Evolutionary conservation across 2,888 invertebrate species (phyloP).

Genomic region (Platycheirus albimanus): DNA sequence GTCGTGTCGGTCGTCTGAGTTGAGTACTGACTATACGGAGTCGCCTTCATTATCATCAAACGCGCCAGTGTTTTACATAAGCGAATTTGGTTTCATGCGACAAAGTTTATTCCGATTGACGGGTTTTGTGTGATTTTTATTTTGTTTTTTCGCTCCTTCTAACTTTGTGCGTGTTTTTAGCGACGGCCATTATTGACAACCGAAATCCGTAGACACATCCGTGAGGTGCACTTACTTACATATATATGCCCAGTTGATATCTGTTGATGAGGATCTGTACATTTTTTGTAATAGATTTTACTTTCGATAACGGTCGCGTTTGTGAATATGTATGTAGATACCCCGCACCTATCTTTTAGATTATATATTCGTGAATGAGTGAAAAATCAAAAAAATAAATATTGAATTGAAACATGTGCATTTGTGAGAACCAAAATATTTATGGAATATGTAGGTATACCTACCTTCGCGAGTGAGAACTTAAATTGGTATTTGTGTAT

Average conservation of each 20-base stretch:
- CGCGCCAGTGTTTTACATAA: conserved; percentile 69
- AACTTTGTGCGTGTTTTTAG: conserved; percentile 24
- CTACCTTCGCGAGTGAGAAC: conserved; percentile 24
- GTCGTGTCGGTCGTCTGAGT: conserved; percentile 24
- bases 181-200: conserved; percentile 16
- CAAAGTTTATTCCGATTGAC: conserved; percentile 70
- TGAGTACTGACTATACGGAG: too few species aligned
- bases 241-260: too few species aligned
- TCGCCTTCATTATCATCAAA: conserved; percentile 69
- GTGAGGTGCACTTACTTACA: neutral
- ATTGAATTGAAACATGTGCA: neutral
- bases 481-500: conserved; percentile 14
- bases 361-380: neutral
- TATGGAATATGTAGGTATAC: conserved; percentile 24
- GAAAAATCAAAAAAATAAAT: neutral
- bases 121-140: conserved; percentile 56
- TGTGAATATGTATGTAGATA: neutral
- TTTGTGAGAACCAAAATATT: conserved; percentile 23
- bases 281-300: neutral
- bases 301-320: neutral
- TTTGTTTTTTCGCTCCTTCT: conserved; percentile 16
- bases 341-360: too few species aligned
- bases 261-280: neutral
- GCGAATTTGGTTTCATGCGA: conserved; percentile 74
- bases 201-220: neutral